Evolutionary conservation across 2,797 vertebrate species (phyloP).

Genomic region (Acomys russatus): DNA sequence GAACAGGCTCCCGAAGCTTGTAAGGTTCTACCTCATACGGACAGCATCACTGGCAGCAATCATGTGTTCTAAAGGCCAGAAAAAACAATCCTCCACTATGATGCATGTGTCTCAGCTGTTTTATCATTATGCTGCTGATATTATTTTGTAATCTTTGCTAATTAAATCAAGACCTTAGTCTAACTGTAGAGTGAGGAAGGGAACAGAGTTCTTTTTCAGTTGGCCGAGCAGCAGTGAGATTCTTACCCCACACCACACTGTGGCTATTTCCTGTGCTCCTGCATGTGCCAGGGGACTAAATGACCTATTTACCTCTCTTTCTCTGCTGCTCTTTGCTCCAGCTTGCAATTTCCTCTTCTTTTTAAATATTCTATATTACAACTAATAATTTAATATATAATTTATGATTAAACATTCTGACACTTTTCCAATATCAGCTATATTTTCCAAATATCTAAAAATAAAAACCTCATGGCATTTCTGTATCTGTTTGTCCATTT

Average conservation of each 20-base stretch:
- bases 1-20: slow-evolving; percentile 6
- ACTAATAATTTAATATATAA: slow-evolving; percentile 62
- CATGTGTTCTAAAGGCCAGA: neutral
- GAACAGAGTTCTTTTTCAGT: neutral
- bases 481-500: neutral
- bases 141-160: slow-evolving; percentile 3
- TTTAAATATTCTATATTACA: slow-evolving; percentile 19
- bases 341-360: neutral
- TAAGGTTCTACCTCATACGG: neutral
- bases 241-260: slow-evolving; percentile 15
- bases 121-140: slow-evolving; percentile 29
- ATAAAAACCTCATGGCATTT: slow-evolving; percentile 28
- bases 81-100: slow-evolving; percentile 1
- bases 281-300: neutral
- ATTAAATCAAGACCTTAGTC: slow-evolving; percentile 57
- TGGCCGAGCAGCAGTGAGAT: neutral
- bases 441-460: slow-evolving; percentile 36
- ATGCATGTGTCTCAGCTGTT: neutral
- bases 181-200: neutral
- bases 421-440: slow-evolving; percentile 20
- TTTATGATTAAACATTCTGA: slow-evolving; percentile 53
- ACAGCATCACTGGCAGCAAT: slow-evolving; percentile 7
- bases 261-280: slow-evolving; percentile 29
- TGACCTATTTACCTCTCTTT: neutral
- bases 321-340: neutral